Base-by-base conservation (phyloP, 2,797 vertebrate species). In the Periophthalmus magnuspinnatus region DNA sequence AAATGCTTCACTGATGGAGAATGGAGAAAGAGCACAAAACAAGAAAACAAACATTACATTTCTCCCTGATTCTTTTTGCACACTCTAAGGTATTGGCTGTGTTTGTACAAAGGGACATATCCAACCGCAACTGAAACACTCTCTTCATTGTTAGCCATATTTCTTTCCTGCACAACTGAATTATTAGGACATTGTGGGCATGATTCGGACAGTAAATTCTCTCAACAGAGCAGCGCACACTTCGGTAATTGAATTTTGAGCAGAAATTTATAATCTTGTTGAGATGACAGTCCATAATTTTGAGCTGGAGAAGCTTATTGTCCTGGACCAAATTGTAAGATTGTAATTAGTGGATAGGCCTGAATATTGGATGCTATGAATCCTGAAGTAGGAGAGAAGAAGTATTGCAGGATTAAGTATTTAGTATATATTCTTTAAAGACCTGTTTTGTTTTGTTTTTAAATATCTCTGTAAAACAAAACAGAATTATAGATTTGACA, bases 1-100 rank as follows among this genome's bases (percentile, higher is more conserved):
- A 71, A 78, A 82, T 72, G 74, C 59, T 81, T 75, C 75, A 73
- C 52, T 60, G 52, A 54, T 71, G 70, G 65, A 81, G 61, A 67
- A 62, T 66, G 63, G 38, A 72, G 47, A 70, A 77, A 62, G 28
- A 67, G 14, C 21, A 22, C 17, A 66, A 63, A 81, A 76, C 75
- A 57, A 77, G 74, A 80, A 10, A 41, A 41, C 38, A 41, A 41
- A 41, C 58, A 75, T 56, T 76, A 69, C 72, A 50, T 68, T 74
- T 45, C n/a, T 69, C 22, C n/a, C 67, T 75, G 69, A 72, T n/a
- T 65, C 16, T 0, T 59, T n/a, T 28, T 79, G 81, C 67, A 22
- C 70, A 17, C 11, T 41, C 6, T 8, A 21, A 47, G 36, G 56
- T 19, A 33, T n/a, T 74, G 73, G 75, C 63, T 70, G 50, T 58